Percentiles rank a stretch among this genome's conserved stretches.
These are phyloP conservation scores for Telmatochromis brichardi DNA, from an alignment of 2,113 vertebrate genomes.

Conservation along the genomic window DNA sequence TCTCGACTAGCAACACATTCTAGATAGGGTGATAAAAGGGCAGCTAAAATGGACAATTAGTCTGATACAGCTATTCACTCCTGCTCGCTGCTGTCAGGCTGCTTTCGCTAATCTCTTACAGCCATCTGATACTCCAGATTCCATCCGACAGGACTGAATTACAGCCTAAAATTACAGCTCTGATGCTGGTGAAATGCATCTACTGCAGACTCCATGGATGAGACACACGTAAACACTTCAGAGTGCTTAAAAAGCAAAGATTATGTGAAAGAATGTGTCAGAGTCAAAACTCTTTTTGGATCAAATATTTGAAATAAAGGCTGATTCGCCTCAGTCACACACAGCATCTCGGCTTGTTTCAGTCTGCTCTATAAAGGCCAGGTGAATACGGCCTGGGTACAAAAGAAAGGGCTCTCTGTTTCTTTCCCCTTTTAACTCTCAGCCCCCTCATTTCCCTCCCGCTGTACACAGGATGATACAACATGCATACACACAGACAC, in stretches of 20 bases:
- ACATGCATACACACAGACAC: neutral
- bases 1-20: neutral
- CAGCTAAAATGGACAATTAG: neutral
- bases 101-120: neutral
- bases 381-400: neutral
- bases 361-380: neutral
- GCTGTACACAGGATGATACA: neutral
- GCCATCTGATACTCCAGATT: slow-evolving; percentile 27
- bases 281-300: neutral
- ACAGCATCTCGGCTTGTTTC: neutral
- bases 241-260: neutral
- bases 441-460: neutral
- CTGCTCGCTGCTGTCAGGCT: neutral
- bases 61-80: neutral
- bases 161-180: neutral
- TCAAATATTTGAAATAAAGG: neutral
- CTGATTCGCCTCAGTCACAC: neutral
- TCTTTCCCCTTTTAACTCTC: neutral
- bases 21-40: neutral
- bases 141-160: slow-evolving; percentile 2
- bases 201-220: neutral
- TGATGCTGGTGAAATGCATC: neutral
- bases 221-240: neutral
- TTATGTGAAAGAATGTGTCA: neutral
- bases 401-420: slow-evolving; percentile 24